Base-by-base conservation (phyloP, 2,113 vertebrate species). In the Myrmecobius fasciatus region DNA sequence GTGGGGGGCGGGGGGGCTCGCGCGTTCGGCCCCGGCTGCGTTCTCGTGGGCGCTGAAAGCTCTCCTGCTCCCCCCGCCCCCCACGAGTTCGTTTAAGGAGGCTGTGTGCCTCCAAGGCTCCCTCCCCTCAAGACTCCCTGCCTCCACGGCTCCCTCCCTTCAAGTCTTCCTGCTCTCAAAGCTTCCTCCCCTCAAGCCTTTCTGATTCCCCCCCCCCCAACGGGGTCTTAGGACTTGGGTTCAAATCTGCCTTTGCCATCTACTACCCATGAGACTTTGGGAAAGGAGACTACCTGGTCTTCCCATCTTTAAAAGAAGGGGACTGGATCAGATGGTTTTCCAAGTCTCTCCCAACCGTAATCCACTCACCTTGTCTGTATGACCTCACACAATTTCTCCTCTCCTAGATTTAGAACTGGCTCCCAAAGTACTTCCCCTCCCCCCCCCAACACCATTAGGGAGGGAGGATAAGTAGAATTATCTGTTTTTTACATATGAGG, bases 121-220 rank as follows among this genome's bases (percentile, higher is more conserved):
- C 0, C 26, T 2, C 56, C 8, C 22, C 54, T 51, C 22, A 22
- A 12, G 24, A 7, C 17, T 6, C 1, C 26, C 67, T 91, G 53
- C 54, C 51, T 92, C 1, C 31, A 14, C 8, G 49, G 20, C n/a
- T 25, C 28, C 46, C 2, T 90, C 53, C 46, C 26, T 46, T 20
- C n/a, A 11, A 1, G 25, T 24, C 9, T 60, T 17, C 10, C 3
- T 36, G 91, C 31, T 60, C 49, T 91, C 53, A 10, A 48, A 7
- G 48, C 48, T 49, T 53, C 43, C 53, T 46, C 46, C 31, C 25
- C 25, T 25, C 25, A 22, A 28, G 49, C 9, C 14, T 28, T 9
- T 2, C 12, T 25, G 0, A 12, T 24, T 9, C 36, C 22, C 25
- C 25, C 5, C 56, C 46, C 26, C 0, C 24, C 7, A 12, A 4